Evolutionary conservation across 2,888 invertebrate genomes (phyloP).

Genomic region (Microctonus aethiopoides): DNA sequence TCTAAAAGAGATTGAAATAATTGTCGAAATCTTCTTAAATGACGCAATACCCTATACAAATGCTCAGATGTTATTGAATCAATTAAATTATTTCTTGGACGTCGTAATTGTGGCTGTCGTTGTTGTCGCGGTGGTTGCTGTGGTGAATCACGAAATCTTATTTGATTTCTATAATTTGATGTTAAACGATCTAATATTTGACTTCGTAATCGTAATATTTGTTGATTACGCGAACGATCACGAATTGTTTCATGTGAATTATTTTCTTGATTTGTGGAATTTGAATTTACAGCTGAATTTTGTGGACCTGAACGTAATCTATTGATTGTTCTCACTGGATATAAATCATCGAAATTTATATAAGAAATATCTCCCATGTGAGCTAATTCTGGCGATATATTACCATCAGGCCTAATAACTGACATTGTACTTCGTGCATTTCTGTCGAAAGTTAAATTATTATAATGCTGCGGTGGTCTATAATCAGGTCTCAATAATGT

Average conservation of each 20-base stretch:
- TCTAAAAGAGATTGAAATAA: background rate
- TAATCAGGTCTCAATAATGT: conserved; percentile 31
- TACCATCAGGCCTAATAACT: background rate
- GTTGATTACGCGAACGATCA: no score
- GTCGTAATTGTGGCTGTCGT: no score
- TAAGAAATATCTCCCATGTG: background rate
- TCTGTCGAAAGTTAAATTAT: background rate
- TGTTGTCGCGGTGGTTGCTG: no score
- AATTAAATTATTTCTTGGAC: no score
- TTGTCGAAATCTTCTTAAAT: conserved; percentile 1
- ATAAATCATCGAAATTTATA: background rate
- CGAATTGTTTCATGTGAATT: background rate
- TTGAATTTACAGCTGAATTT: background rate
- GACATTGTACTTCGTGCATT: background rate
- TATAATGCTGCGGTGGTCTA: background rate
- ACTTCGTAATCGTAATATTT: no score
- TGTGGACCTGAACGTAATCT: background rate
- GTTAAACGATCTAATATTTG: no score
- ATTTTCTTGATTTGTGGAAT: background rate
- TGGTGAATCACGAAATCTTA: no score
- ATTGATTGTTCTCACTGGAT: background rate
- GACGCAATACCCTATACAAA: background rate
- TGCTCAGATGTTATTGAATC: background rate
- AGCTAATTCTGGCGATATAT: background rate
- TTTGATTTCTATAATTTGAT: no score